Evolutionary conservation across 64 coral and sea anemone genomes (phyloP), one percentile per base, ranked within the genome.

Genomic region (Platygyra sinensis): DNA sequence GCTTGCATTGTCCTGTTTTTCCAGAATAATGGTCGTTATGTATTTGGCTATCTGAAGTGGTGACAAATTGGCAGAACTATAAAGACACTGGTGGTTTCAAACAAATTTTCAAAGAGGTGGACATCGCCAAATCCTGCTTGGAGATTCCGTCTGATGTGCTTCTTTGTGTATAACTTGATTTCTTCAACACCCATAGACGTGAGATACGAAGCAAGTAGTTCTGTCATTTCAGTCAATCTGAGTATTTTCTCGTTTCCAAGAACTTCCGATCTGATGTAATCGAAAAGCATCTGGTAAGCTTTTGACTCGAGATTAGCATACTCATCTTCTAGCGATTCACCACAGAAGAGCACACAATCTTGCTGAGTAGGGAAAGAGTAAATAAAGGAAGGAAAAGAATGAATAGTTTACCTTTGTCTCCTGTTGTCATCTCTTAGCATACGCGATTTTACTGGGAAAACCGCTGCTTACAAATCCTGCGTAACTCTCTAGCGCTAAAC

Each of bases 181-280:
- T 88, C 79, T 31, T 73, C 24, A 52, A 77, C 86, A n/a, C 67
- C 71, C 54, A 90, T 62, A 27, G 89, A 71, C 65, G 18, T 74
- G 2, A 82, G 79, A 83, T 81, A 81, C 62, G n/a, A 20, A 76
- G 38, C 65, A 80, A 90, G 89, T 60, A 82, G 30, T 57, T 73
- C 67, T 42, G 13, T 74, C 78, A 90, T 82, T 33, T 91, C 79
- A 61, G 80, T 64, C 22, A 91, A 85, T 50, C 80, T 76, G 22
- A 91, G 72, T 52, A 86, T 39, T 85, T 85, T 85, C 72, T 91
- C 72, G 8, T 85, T 85, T 85, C 22, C 80, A 42, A 91, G 57
- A 6, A 91, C 72, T 77, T 85, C 67, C 52, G 54, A 77, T 83
- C n/a, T n/a, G n/a, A n/a, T n/a, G n/a, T n/a, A n/a, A n/a, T n/a